Evolutionary conservation across 2,888 invertebrate species (phyloP).

Genomic region (Amphipoea oculea): DNA sequence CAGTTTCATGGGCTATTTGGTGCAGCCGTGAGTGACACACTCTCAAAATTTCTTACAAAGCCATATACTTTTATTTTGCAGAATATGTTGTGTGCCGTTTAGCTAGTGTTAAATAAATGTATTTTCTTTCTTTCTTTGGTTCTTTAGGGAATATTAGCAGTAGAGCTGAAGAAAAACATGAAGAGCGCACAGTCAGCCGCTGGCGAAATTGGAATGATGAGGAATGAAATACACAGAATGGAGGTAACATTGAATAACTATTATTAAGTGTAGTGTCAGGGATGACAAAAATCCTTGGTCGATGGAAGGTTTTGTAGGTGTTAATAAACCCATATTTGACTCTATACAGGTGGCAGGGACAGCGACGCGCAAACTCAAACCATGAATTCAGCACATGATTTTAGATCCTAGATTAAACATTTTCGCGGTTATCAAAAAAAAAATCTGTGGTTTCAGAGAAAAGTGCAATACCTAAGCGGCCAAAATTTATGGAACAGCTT

Average conservation of each 20-base stretch:
- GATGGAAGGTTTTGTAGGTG: background rate
- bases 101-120: background rate
- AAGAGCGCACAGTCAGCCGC: slow-evolving; percentile 91
- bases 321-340: background rate
- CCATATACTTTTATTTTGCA: background rate
- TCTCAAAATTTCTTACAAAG: background rate
- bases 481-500: too few species aligned
- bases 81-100: background rate
- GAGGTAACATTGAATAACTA: slow-evolving; percentile 86
- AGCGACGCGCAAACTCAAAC: too few species aligned
- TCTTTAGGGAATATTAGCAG: slow-evolving; percentile 90
- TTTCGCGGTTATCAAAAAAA: too few species aligned
- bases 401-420: too few species aligned
- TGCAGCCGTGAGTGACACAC: background rate
- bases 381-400: too few species aligned
- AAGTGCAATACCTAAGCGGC: too few species aligned
- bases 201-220: slow-evolving; percentile 94
- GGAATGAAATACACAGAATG: slow-evolving; percentile 95
- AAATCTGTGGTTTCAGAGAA: too few species aligned
- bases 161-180: slow-evolving; percentile 93
- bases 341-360: too few species aligned
- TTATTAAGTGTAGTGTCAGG: background rate
- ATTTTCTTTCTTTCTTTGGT: background rate
- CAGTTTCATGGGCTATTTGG: background rate
- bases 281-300: background rate